Conservation (phyloP, 2,113 vertebrate genomes). For the Cephalopholis sonnerati region DNA sequence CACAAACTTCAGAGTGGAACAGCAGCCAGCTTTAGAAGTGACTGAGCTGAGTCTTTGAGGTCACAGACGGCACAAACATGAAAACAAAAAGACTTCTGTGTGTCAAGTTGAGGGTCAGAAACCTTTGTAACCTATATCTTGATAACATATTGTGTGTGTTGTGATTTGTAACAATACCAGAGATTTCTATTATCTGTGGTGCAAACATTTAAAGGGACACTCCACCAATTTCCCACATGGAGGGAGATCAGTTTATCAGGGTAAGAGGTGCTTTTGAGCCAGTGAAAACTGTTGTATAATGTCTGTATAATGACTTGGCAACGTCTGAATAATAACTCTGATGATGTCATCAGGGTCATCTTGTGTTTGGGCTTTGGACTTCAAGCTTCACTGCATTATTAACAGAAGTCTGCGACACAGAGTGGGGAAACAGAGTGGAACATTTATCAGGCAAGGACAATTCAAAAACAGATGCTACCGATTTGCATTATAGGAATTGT, state of each 20-base stretch:
- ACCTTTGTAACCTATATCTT: too few relatives aligned
- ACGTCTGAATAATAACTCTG: background rate
- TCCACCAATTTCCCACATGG: too few relatives aligned
- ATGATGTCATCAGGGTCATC: background rate
- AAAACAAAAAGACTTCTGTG: conserved; percentile 9
- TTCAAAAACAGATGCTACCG: too few relatives aligned
- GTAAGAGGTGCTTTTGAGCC: too few relatives aligned
- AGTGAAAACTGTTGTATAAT: background rate
- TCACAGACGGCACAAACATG: conserved; percentile 1
- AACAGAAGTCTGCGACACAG: background rate
- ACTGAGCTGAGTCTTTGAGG: background rate
- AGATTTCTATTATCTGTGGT: background rate
- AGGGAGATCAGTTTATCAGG: background rate
- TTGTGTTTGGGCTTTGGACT: background rate
- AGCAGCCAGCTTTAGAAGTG: conserved; percentile 2
- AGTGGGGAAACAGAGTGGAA: background rate
- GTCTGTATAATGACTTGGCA: background rate
- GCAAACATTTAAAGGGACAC: background rate
- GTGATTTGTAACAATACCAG: background rate
- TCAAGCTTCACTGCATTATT: background rate
- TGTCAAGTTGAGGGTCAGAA: background rate
- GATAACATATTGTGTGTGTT: background rate
- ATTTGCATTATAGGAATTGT: too few relatives aligned
- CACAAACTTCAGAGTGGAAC: background rate
- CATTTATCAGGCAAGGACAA: background rate